Evolutionary conservation across 2,113 vertebrate genomes (phyloP), one percentile per base, ranked within the genome.

Genomic region (Mus musculus): DNA sequence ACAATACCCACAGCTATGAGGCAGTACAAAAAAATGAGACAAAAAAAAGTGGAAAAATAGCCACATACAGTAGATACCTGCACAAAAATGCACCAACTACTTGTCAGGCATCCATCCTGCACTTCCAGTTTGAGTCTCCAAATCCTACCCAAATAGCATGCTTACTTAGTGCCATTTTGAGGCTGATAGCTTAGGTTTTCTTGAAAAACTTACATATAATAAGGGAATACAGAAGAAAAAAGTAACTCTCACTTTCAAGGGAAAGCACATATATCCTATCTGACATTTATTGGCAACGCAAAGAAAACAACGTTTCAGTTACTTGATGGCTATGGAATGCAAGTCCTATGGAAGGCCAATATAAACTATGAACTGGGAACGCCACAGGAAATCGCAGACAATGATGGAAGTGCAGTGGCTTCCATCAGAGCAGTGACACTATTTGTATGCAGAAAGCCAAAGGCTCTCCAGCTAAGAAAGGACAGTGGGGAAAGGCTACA

Each of bases 321-420:
- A 97, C 89, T 96, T 72, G 84, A 97, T 90, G 89, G 90, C 75
- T 91, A 26, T 88, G 94, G 97, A 97, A 96, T 96, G 94, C 69
- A 5, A 85, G 28, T 87, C 71, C 39, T 19, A 81, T 91, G 65
- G 46, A 36, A 13, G 7, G 94, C 97, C 97, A 96, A 93, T 24
- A 71, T 80, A 97, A 98, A 98, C 95, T 75, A 30, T 49, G 61
- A 63, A 87, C 94, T 24, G 56, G 67, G 54, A 56, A 87, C 73
- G 52, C 84, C 30, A 75, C 33, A 4, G 26, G 91, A 96, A 96
- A 69, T 91, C 67, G 86, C 0, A 93, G 75, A 93, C 78, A 5
- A 22, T 12, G 63, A 90, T 54, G 52, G 76, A 82, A 75, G n/a
- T 9, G 13, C 16, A 49, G 19, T 14, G 39, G 16, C 46, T 30